Evolutionary conservation across 2,113 vertebrate species (phyloP).

Genomic region (Varanus salvator): DNA sequence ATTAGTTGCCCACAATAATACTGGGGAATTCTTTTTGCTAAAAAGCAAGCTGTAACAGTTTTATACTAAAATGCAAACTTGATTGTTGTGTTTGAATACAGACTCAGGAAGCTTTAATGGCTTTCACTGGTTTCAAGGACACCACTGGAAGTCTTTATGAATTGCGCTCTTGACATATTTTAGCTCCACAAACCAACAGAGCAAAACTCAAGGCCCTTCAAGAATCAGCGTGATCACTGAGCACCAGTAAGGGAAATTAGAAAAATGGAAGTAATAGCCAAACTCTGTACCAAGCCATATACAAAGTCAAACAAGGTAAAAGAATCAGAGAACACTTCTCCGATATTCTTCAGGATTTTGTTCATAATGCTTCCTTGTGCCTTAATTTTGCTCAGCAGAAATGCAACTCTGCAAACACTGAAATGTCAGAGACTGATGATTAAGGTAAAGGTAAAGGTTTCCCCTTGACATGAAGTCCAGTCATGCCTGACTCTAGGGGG

Average conservation of each 20-base stretch:
- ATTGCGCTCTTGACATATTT: background rate
- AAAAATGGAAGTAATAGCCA: slow-evolving; percentile 8
- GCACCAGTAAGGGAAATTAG: background rate
- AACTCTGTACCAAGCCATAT: background rate
- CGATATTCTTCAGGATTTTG: background rate
- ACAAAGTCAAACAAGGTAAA: accelerated
- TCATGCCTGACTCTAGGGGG: no score
- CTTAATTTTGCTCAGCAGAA: background rate
- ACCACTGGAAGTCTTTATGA: background rate
- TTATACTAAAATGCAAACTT: background rate
- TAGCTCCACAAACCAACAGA: background rate
- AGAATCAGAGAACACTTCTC: background rate
- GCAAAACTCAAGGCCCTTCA: background rate
- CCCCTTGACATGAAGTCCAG: no score
- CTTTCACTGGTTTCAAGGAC: background rate
- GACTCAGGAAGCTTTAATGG: background rate
- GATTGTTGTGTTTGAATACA: background rate
- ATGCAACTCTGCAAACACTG: background rate
- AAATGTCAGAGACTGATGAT: background rate
- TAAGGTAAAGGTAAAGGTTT: no score
- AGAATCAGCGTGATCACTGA: background rate
- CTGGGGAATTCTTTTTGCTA: background rate
- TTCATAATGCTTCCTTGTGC: background rate
- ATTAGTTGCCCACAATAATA: background rate
- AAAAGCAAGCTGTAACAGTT: background rate